Base-by-base conservation (phyloP, 2,113 vertebrate genomes). In the Psephotus haematonotus region DNA sequence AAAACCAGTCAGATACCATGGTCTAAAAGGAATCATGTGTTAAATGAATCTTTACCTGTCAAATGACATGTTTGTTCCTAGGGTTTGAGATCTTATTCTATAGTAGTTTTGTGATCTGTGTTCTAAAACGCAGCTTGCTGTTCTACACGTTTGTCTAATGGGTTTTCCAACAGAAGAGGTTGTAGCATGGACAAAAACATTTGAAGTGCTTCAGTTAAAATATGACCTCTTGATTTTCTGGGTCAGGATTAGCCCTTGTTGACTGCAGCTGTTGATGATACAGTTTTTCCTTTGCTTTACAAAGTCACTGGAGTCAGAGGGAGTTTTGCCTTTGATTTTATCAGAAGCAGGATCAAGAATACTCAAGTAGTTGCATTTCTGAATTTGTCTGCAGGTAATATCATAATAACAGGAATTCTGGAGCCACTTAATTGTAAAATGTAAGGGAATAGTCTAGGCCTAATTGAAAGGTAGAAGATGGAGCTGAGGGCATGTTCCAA, bases 381-480 rank as follows among this genome's bases (percentile, higher is more conserved):
- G 49, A 65, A n/a, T 77, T 93, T 94, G 53, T 81, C 95, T 86
- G 94, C 76, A 91, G 92, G 74, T 84, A 60, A 83, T 31, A 28
- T 28, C 70, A 33, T 88, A 86, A 78, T 92, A 88, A 82, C 29
- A 88, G 63, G 53, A 90, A 11, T 27, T 88, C 53, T 65, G 52
- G 37, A 82, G 79, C 82, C 37, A 81, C 74, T 92, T 96, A 86
- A 63, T 81, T 92, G 35, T 49, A 46, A 71, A 95, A 93, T 67
- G 60, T 70, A 55, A 77, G 71, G 23, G 37, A 81, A 83, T 88
- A 74, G 67, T 70, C 52, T 28, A 59, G 86, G 43, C 68, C 53
- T 77, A 0, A 1, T 47, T 81, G 64, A 63, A 92, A 88, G 29
- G 53, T 43, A 50, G 64, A 81, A 2, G 13, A 86, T n/a, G 35